Conservation (phyloP, 92 coral and sea anemone genomes). For the Micromussa lordhowensis region DNA sequence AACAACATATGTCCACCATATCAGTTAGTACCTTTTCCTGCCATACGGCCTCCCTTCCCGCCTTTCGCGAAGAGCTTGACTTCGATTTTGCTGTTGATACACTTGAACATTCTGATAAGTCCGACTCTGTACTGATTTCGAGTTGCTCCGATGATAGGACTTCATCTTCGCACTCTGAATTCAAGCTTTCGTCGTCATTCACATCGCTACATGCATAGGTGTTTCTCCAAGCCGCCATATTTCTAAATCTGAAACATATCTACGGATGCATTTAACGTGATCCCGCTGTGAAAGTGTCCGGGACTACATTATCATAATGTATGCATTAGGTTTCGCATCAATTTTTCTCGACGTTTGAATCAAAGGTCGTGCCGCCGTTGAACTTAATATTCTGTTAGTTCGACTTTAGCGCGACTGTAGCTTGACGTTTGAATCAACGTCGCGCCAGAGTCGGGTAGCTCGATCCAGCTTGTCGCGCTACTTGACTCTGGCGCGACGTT, state of each 20-base stretch:
- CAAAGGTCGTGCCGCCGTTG: neutral
- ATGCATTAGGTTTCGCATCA: too few relatives aligned
- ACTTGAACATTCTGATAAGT: constrained; percentile 50
- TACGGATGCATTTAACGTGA: too few relatives aligned
- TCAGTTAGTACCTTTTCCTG: too few relatives aligned
- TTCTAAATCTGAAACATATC: neutral
- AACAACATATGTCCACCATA: too few relatives aligned
- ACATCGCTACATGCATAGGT: neutral
- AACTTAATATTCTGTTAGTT: constrained; percentile 11
- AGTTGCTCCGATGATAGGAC: constrained; percentile 32
- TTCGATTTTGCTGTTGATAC: constrained; percentile 53
- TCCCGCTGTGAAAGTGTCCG: too few relatives aligned
- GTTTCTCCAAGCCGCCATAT: too few relatives aligned
- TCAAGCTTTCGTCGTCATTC: constrained; percentile 42
- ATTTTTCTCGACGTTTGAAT: neutral
- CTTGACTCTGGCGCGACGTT: constrained; percentile 44
- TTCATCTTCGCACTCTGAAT: constrained; percentile 46
- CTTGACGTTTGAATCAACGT: constrained; percentile 53
- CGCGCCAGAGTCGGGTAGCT: constrained; percentile 53
- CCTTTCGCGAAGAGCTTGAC: constrained; percentile 31
- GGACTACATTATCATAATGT: too few relatives aligned
- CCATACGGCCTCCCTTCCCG: constrained; percentile 32
- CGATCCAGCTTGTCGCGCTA: constrained; percentile 19
- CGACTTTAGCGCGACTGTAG: constrained; percentile 44
- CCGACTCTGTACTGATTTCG: constrained; percentile 41